These are phyloP conservation scores for Colistium nudipinnis DNA, from an alignment of 2,113 vertebrate species.

Conservation along the genomic window DNA sequence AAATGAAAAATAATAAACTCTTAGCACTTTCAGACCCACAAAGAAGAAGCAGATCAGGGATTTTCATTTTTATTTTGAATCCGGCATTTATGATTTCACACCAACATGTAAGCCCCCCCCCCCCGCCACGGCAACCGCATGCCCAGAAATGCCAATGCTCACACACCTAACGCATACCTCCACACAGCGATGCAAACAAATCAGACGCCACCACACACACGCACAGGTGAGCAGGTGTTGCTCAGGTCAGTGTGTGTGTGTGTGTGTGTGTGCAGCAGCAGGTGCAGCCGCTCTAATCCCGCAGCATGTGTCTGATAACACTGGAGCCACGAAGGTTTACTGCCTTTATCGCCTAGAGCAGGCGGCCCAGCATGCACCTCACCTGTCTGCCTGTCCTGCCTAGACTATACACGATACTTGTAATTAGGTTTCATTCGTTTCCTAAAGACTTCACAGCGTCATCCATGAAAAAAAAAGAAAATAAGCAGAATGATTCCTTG, in stretches of 20 bases:
- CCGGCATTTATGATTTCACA: too few species aligned
- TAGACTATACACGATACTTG: too few species aligned
- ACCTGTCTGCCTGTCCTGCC: slow-evolving; percentile 3
- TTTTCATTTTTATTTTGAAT: too few species aligned
- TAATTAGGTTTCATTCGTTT: too few species aligned
- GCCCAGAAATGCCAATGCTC: background rate
- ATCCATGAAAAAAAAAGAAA: too few species aligned
- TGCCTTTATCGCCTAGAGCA: slow-evolving; percentile 53
- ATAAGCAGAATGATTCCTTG: too few species aligned
- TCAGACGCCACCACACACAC: background rate
- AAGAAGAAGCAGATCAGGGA: background rate
- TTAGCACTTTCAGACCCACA: background rate
- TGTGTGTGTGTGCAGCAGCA: slow-evolving; percentile 74
- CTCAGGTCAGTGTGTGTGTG: slow-evolving; percentile 74
- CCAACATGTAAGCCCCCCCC: slow-evolving; percentile 17
- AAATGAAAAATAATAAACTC: too few species aligned
- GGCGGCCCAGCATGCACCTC: too few species aligned
- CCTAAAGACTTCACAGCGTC: too few species aligned
- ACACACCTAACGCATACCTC: background rate
- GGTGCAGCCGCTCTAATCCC: slow-evolving; percentile 72
- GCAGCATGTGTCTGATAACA: slow-evolving; percentile 74
- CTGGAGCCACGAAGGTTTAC: slow-evolving; percentile 38
- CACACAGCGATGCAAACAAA: background rate
- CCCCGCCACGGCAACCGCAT: background rate
- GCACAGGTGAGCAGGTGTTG: slow-evolving; percentile 54